Evolutionary conservation across 2,888 invertebrate genomes (phyloP).

Genomic region (Dascillus cervinus): DNA sequence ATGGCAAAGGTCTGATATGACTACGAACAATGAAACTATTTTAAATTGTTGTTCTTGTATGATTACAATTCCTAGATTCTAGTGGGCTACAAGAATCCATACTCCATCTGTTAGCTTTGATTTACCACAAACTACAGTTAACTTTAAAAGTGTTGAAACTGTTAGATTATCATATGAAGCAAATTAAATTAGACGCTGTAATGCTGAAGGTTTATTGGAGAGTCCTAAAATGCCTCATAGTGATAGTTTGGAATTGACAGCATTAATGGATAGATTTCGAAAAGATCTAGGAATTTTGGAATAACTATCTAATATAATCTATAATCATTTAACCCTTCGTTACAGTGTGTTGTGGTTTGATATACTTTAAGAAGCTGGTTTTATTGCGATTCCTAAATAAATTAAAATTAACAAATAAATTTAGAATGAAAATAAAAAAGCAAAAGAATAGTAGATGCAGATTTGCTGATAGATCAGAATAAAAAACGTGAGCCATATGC

Average conservation of each 20-base stretch:
- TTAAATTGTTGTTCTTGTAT: constrained; percentile 62
- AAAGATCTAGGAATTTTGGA: constrained; percentile 31
- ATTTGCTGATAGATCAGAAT: too few species aligned
- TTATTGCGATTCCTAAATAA: too few species aligned
- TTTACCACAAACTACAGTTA: constrained; percentile 50
- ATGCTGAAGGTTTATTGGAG: constrained; percentile 58
- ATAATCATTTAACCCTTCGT: too few species aligned
- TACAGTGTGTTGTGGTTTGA: too few species aligned
- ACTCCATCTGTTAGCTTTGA: constrained; percentile 57
- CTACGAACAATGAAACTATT: constrained; percentile 57
- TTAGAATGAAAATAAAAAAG: too few species aligned
- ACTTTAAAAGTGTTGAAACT: constrained; percentile 44
- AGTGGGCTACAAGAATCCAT: constrained; percentile 62
- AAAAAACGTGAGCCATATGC: too few species aligned
- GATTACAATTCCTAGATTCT: constrained; percentile 56
- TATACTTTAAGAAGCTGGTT: too few species aligned
- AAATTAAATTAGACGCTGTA: constrained; percentile 64
- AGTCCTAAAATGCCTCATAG: constrained; percentile 60
- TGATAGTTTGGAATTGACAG: constrained; percentile 61
- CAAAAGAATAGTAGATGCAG: too few species aligned
- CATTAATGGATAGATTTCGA: constrained; percentile 64
- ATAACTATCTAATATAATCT: too few species aligned
- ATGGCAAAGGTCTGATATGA: too few species aligned
- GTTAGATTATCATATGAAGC: constrained; percentile 71
- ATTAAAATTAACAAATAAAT: too few species aligned